These are phyloP conservation scores for Coptodon bakossiorum DNA, from an alignment of 2,113 vertebrate species.

Conservation along the genomic window DNA sequence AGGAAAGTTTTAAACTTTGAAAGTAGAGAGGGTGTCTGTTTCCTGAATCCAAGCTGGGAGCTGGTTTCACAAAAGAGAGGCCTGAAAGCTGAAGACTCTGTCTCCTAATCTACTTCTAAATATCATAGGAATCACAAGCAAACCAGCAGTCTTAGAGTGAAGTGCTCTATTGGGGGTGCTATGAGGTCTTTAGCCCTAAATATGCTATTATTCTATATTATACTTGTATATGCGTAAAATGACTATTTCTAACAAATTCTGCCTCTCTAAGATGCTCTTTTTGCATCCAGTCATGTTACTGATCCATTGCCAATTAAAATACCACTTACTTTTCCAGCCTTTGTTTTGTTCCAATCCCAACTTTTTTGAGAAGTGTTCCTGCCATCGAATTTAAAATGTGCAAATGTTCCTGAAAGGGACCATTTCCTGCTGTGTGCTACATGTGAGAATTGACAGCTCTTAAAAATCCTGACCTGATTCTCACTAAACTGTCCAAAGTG, in stretches of 20 bases:
- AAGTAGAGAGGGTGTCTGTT: neutral
- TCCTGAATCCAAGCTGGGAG: neutral
- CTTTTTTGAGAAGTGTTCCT: neutral
- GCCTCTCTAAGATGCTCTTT: neutral
- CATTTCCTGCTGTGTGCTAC: neutral
- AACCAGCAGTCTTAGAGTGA: neutral
- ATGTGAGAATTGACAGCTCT: neutral
- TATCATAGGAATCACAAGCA: neutral
- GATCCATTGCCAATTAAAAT: neutral
- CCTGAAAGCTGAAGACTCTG: neutral
- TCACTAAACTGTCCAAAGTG: neutral
- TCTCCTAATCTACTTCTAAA: neutral
- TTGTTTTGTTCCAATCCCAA: neutral
- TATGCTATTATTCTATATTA: neutral
- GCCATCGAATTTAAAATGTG: neutral
- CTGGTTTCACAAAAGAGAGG: neutral
- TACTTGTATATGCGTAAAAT: neutral
- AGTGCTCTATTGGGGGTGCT: neutral
- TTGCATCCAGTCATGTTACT: neutral
- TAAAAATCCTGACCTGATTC: neutral
- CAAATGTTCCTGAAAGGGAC: neutral
- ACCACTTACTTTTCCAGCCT: neutral
- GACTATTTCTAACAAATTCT: neutral
- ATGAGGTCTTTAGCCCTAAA: neutral
- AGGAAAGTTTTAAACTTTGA: neutral